Evolutionary conservation across 2,888 invertebrate genomes (phyloP).

Genomic region (Cephalotes varians): DNA sequence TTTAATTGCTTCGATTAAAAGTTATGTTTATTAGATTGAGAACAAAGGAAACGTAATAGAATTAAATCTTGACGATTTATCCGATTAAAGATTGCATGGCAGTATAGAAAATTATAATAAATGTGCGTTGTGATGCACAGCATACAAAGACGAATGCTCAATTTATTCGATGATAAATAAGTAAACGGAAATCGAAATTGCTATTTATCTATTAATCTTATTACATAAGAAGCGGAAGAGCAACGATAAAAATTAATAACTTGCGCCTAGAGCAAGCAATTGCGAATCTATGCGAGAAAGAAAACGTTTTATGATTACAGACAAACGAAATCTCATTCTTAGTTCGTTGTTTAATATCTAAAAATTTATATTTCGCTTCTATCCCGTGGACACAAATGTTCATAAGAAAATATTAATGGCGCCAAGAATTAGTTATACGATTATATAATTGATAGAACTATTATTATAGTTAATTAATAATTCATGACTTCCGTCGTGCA

Average conservation of each 20-base stretch:
- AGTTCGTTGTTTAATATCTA: not conserved
- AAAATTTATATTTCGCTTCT: not conserved
- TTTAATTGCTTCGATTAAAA: not conserved
- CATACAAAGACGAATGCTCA: slow-evolving; percentile 4
- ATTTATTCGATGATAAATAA: not conserved
- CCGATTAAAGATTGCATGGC: not conserved
- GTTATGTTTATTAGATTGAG: not conserved
- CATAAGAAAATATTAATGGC: not conserved
- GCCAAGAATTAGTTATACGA: not conserved
- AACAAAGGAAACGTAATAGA: not conserved
- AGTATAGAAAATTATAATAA: slow-evolving; percentile 9
- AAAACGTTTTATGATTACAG: not conserved
- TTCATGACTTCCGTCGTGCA: not conserved
- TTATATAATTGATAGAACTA: slow-evolving; percentile 4
- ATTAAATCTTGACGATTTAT: not conserved
- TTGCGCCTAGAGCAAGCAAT: not conserved
- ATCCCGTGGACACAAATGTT: not conserved
- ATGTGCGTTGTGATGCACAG: slow-evolving; percentile 23
- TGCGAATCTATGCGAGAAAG: not conserved
- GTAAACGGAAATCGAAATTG: slow-evolving; percentile 20
- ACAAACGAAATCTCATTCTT: slow-evolving; percentile 15
- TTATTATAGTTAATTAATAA: not conserved
- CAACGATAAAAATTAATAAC: slow-evolving; percentile 28
- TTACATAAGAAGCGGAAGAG: slow-evolving; percentile 11
- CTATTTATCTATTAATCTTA: slow-evolving; percentile 25